Conservation (phyloP, 2,888 invertebrate species). For the Tuta absoluta region DNA sequence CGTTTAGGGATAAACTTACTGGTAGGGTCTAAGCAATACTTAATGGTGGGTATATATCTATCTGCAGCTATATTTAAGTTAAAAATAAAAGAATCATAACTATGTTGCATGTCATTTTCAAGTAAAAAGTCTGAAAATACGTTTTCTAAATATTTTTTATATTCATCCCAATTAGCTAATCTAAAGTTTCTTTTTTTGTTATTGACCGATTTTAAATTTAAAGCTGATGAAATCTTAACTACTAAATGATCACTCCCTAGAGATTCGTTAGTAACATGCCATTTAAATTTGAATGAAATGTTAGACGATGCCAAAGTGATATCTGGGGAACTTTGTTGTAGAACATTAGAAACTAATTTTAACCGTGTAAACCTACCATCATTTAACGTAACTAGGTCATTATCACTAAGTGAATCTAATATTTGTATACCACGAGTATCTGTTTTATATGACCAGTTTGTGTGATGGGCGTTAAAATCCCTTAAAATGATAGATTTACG, state of each 20-base stretch:
- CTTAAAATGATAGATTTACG: conserved; percentile 36
- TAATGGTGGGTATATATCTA: not conserved
- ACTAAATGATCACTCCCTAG: conserved; percentile 17
- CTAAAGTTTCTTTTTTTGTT: conserved; percentile 14
- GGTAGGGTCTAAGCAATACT: not conserved
- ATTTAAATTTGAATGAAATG: conserved; percentile 31
- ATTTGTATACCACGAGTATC: conserved; percentile 36
- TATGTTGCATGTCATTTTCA: not conserved
- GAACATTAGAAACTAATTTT: conserved; percentile 29
- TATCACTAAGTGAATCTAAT: conserved; percentile 33
- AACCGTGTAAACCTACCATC: conserved; percentile 33
- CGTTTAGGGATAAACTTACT: conserved; percentile 10
- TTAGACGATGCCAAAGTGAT: conserved; percentile 32
- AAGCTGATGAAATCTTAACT: not conserved
- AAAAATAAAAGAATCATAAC: not conserved
- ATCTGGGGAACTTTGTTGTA: conserved; percentile 39
- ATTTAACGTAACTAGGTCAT: conserved; percentile 33
- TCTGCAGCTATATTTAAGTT: conserved; percentile 2
- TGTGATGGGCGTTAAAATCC: conserved; percentile 42
- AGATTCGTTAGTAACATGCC: conserved; percentile 33
- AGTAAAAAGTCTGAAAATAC: not conserved
- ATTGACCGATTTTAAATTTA: not conserved
- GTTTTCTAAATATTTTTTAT: not conserved
- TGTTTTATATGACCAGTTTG: conserved; percentile 44
- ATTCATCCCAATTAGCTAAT: not conserved